Evolutionary conservation across 2,113 vertebrate genomes (phyloP).

Genomic region (Sardina pilchardus): DNA sequence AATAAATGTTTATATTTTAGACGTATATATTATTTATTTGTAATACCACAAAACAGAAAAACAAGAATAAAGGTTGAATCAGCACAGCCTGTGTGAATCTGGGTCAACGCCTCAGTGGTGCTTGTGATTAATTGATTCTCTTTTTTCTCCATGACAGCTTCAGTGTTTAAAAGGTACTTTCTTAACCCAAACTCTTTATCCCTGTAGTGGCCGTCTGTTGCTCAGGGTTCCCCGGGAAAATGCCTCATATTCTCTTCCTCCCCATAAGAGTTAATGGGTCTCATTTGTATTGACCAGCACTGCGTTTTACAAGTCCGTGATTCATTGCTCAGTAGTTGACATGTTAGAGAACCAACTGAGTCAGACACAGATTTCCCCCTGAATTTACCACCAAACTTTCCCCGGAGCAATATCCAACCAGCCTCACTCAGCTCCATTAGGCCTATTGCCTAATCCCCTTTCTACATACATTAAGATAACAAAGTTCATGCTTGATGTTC

Average conservation of each 20-base stretch:
- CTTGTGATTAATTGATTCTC: slow-evolving; percentile 20
- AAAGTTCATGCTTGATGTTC: no score
- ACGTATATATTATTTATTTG: background rate
- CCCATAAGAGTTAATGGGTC: slow-evolving; percentile 25
- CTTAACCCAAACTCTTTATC: slow-evolving; percentile 30
- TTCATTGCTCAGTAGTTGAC: slow-evolving; percentile 42
- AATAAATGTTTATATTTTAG: background rate
- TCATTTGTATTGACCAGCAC: slow-evolving; percentile 20
- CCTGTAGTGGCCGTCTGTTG: slow-evolving; percentile 43
- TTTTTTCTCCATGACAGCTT: slow-evolving; percentile 27
- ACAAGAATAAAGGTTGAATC: background rate
- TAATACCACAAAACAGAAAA: background rate
- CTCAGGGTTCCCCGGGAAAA: slow-evolving; percentile 46
- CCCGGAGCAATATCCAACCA: background rate
- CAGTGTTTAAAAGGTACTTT: slow-evolving; percentile 47
- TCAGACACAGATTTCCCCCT: slow-evolving; percentile 28
- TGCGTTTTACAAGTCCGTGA: slow-evolving; percentile 29
- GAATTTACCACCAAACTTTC: background rate
- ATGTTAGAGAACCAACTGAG: slow-evolving; percentile 36
- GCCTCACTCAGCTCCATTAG: background rate
- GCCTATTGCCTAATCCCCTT: background rate
- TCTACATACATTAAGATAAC: background rate
- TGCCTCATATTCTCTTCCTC: slow-evolving; percentile 43
- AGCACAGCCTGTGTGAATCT: slow-evolving; percentile 18
- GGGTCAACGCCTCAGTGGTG: slow-evolving; percentile 22